A percentile compares a stretch with the other conserved stretches of the same genome.
These are phyloP conservation scores for Drosophila sp. DNA, from an alignment of 1,140 invertebrate species.

Conservation along the genomic window DNA sequence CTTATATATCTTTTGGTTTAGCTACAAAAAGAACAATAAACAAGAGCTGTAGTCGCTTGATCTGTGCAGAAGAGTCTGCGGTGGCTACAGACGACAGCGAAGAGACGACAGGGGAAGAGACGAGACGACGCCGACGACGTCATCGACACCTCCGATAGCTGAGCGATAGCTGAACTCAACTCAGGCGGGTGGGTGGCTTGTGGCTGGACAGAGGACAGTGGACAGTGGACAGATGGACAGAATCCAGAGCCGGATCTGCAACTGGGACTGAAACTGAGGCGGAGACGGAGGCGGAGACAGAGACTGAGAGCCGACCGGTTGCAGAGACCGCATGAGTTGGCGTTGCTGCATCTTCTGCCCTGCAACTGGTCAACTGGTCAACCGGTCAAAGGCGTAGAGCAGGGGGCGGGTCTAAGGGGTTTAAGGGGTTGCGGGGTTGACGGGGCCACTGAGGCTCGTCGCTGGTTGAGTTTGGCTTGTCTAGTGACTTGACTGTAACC, in stretches of 20 bases:
- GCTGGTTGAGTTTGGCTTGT: slow-evolving; percentile 61
- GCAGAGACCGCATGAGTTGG: slow-evolving; percentile 71
- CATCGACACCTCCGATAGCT: slow-evolving; percentile 80
- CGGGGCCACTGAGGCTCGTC: slow-evolving; percentile 9
- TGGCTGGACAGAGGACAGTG: background rate
- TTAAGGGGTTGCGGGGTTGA: background rate
- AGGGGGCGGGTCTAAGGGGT: background rate
- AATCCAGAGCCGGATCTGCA: slow-evolving; percentile 24
- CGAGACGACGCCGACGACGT: slow-evolving; percentile 62
- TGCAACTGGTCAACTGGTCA: slow-evolving; percentile 30
- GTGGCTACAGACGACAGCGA: slow-evolving; percentile 2
- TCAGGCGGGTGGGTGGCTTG: slow-evolving; percentile 63
- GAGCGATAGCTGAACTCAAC: slow-evolving; percentile 44
- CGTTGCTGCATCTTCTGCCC: slow-evolving; percentile 66
- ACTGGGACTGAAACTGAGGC: slow-evolving; percentile 41
- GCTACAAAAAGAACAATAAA: slow-evolving; percentile 41
- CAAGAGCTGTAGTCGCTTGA: slow-evolving; percentile 26
- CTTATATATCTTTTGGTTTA: no score
- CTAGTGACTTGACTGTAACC: slow-evolving; percentile 83
- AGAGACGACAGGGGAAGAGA: slow-evolving; percentile 14
- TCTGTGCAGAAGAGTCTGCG: slow-evolving; percentile 18
- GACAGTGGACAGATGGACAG: slow-evolving; percentile 32
- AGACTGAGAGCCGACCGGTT: slow-evolving; percentile 64
- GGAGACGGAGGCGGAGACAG: no score
- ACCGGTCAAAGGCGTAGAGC: background rate